Evolutionary conservation across 1,140 invertebrate genomes (phyloP), one percentile per base, ranked within the genome.

Genomic region (Atopsyche davidsoni): DNA sequence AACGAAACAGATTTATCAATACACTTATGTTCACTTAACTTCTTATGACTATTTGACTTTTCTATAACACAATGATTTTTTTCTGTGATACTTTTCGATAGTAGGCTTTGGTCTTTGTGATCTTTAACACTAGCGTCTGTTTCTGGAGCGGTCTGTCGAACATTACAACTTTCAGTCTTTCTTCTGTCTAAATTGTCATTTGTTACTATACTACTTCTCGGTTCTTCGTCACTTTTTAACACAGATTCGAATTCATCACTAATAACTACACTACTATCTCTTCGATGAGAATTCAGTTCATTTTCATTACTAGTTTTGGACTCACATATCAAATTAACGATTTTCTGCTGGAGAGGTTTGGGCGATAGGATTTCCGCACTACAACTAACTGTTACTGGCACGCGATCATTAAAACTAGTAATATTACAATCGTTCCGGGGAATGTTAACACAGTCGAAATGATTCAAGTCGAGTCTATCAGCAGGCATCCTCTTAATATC

Each of bases 401-500:
- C 28, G 25, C 55, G 49, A 23, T 57, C 55, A 28, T 34, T 50
- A 53, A 45, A 53, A 46, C 35, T 46, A 48, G 55, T 23, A 34
- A 47, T 46, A 43, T 42, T 58, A 43, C 38, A 46, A 47, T 34
- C 41, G 44, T 48, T 58, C 24, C 53, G 48, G 48, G 57, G 57
- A 52, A 55, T 55, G 57, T 55, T 55, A 42, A 46, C 45, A 45
- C 48, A 49, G 41, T 55, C 57, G 18, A 46, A 21, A 17, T 46
- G 51, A 44, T 48, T 41, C 24, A 24, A 18, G 46, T 25, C 31
- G 13, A 43, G 19, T 21, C 46, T 38, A 14, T 50, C 46, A 13
- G 41, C 44, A 68, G 48, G 11, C 65, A 62, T 36, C 69, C 64
- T 23, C 66, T 70, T 40, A 64, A 11, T 6, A 11, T 52, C 41